A percentile compares a stretch with the other conserved stretches of the same genome.
phyloP scores from a whole-genome alignment of 2,888 invertebrate species.

The Gymnosoma rotundatum region DNA sequence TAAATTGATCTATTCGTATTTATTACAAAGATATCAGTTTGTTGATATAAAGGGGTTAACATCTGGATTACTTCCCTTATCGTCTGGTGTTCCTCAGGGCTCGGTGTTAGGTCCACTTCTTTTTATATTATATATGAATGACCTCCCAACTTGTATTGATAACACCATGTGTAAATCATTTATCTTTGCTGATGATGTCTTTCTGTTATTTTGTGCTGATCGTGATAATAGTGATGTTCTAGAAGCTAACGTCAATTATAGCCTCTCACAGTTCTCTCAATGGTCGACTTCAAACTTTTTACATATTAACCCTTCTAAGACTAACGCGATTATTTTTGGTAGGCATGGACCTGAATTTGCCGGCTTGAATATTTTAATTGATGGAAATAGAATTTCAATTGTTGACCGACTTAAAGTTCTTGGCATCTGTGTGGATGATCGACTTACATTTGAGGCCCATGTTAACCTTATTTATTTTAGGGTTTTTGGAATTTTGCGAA shows the following conservation, averaged over 20 bases:
- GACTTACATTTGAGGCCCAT: too few relatives aligned
- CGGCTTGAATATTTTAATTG: not conserved
- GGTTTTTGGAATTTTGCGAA: not conserved
- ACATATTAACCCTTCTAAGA: not conserved
- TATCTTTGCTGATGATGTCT: conserved; percentile 21
- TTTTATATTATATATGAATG: conserved; percentile 24
- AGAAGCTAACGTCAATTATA: not conserved
- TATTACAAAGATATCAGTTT: not conserved
- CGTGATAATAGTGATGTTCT: not conserved
- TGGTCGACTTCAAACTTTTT: not conserved
- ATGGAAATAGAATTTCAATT: not conserved
- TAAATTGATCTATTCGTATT: too few relatives aligned
- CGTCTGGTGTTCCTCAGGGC: not conserved
- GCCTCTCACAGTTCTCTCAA: not conserved
- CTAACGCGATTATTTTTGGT: not conserved
- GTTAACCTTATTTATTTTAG: not conserved
- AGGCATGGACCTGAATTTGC: not conserved
- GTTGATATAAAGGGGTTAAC: not conserved
- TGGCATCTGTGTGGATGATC: not conserved
- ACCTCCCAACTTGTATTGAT: not conserved
- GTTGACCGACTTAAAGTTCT: not conserved
- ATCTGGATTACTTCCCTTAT: not conserved
- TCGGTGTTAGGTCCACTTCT: conserved; percentile 5
- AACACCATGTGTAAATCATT: not conserved
- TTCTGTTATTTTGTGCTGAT: conserved; percentile 1